A percentile compares a stretch with the other conserved stretches of the same genome.
These are phyloP conservation scores for Sarcophilus harrisii DNA, from an alignment of 2,797 vertebrate species.

Conservation along the genomic window DNA sequence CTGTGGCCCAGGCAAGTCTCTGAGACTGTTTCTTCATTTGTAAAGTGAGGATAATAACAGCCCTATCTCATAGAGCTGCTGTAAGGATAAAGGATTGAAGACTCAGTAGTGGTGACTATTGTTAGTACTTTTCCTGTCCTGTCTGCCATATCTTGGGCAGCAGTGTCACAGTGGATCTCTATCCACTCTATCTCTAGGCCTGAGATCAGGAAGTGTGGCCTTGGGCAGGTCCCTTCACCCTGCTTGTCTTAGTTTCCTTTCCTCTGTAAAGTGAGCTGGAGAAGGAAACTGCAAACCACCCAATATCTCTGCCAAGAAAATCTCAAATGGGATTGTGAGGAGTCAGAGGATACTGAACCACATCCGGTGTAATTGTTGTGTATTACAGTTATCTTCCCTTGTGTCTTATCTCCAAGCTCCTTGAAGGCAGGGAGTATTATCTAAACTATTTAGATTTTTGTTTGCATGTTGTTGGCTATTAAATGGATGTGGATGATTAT, in stretches of 20 bases:
- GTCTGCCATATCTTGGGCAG: background rate
- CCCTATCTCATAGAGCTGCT: background rate
- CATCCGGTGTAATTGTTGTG: background rate
- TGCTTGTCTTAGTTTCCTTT: background rate
- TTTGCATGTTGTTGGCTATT: background rate
- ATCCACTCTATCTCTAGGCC: background rate
- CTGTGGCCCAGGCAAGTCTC: background rate
- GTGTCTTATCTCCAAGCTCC: constrained; percentile 24
- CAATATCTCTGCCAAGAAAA: background rate
- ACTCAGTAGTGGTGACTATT: background rate
- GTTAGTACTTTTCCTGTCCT: background rate
- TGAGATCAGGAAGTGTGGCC: background rate
- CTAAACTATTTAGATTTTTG: constrained; percentile 2
- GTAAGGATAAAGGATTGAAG: background rate
- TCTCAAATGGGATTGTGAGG: background rate
- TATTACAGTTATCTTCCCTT: background rate
- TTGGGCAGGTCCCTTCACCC: background rate
- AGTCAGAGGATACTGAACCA: background rate
- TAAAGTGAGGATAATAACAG: background rate
- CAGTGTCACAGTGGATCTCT: background rate
- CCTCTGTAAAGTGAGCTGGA: background rate
- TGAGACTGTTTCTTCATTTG: background rate
- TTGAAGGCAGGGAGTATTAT: constrained; percentile 40
- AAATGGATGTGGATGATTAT: background rate
- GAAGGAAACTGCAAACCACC: background rate